phyloP scores from a whole-genome alignment of 2,797 vertebrate species.

The Anabacerthia variegaticeps region DNA sequence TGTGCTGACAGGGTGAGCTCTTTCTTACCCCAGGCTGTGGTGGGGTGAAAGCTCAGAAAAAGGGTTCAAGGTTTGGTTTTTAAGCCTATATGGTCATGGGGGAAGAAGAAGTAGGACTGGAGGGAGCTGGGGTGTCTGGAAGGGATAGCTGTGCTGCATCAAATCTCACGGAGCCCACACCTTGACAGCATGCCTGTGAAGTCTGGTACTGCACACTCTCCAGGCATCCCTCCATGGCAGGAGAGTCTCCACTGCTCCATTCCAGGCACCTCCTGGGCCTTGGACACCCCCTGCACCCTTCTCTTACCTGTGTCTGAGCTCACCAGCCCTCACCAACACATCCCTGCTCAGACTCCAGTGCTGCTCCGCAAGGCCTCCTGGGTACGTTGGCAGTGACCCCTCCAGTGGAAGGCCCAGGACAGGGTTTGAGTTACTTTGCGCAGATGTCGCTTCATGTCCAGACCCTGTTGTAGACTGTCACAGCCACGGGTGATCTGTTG shows the following conservation, averaged over 20 bases:
- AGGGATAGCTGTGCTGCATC: not conserved
- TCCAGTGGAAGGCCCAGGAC: not conserved
- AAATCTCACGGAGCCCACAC: not conserved
- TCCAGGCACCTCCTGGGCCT: fast-evolving
- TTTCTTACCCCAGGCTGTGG: not conserved
- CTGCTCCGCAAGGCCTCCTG: not conserved
- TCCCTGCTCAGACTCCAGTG: not conserved
- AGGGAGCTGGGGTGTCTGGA: fast-evolving
- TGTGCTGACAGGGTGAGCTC: not conserved
- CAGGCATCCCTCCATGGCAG: not conserved
- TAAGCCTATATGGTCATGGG: not conserved
- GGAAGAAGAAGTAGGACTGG: not conserved
- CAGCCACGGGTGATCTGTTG: not conserved
- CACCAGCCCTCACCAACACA: not conserved
- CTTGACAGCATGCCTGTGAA: not conserved
- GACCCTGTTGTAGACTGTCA: not conserved
- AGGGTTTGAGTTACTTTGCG: not conserved
- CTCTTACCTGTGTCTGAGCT: fast-evolving
- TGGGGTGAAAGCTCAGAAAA: not conserved
- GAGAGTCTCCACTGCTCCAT: not conserved
- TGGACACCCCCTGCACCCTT: not conserved
- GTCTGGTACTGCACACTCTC: not conserved
- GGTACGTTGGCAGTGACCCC: fast-evolving
- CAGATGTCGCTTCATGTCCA: not conserved
- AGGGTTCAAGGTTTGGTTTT: not conserved